These are phyloP conservation scores for Lagodon rhomboides DNA, from an alignment of 2,797 vertebrate genomes.

Conservation along the genomic window DNA sequence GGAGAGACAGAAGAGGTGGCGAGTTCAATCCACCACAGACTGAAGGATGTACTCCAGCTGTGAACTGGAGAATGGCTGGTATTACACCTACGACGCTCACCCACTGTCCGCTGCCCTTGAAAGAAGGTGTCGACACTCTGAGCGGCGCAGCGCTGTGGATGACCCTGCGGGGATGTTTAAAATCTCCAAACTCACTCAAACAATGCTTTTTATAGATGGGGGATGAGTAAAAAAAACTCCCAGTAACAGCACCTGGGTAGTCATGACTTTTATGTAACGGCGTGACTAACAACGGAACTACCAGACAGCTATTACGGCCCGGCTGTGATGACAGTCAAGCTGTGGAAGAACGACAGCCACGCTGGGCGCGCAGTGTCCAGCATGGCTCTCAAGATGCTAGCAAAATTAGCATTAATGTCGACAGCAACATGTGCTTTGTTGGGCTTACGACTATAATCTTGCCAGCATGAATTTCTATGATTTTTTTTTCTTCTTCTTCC, in stretches of 20 bases:
- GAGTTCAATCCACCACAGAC: slow-evolving; percentile 24
- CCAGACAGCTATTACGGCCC: slow-evolving; percentile 34
- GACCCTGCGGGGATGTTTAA: slow-evolving; percentile 23
- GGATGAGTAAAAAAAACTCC: background rate
- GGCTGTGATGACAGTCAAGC: slow-evolving; percentile 39
- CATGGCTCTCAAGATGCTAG: slow-evolving; percentile 41
- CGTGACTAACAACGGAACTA: slow-evolving; percentile 47
- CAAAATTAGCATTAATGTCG: slow-evolving; percentile 47
- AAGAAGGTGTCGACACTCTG: slow-evolving; percentile 33
- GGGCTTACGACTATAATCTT: slow-evolving; percentile 48
- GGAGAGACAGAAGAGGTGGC: slow-evolving; percentile 14
- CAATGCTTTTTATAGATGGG: slow-evolving; percentile 12
- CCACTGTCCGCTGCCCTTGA: slow-evolving; percentile 34
- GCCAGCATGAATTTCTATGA: slow-evolving; percentile 53
- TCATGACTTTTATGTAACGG: slow-evolving; percentile 34
- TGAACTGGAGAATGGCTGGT: slow-evolving; percentile 20
- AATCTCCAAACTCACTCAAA: slow-evolving; percentile 10
- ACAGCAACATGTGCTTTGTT: slow-evolving; percentile 50
- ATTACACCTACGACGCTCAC: slow-evolving; percentile 8
- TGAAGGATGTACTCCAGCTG: slow-evolving; percentile 39
- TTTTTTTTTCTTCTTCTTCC: slow-evolving; percentile 33
- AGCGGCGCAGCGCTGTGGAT: slow-evolving; percentile 10
- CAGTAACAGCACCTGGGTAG: slow-evolving; percentile 17
- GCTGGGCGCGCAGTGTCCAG: slow-evolving; percentile 43
- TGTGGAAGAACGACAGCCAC: slow-evolving; percentile 52